Evolutionary conservation across 2,888 invertebrate species (phyloP), one percentile per base, ranked within the genome.

Genomic region (Lottia gigantea): DNA sequence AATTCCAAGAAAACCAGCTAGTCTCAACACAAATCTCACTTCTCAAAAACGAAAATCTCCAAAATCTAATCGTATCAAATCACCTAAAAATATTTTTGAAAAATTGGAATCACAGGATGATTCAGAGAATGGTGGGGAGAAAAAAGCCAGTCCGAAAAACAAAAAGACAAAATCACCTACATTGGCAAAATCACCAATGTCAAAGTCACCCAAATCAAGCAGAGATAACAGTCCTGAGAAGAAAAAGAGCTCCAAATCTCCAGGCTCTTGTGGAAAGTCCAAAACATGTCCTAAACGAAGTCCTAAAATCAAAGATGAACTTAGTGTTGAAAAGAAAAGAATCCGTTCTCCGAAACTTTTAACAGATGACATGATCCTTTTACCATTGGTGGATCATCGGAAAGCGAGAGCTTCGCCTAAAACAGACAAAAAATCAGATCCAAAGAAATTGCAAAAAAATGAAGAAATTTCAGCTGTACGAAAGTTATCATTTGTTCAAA

Each of bases 291-390:
- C 55, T 2, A 55, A 19, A 19, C 15, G 11, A 55, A 55, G 55
- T 16, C 55, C 55, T 16, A 55, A 55, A 55, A 8, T 12, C 19
- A 55, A 55, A 3, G 55, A 55, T 11, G 12, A n/a, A 19, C n/a
- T 11, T 19, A n/a, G n/a, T 16, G n/a, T 19, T n/a, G 19, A 19
- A 8, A 55, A 55, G 4, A 72, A 72, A 23, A 64, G 72, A 40
- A 68, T 68, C 23, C 68, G 75, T 25, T 76, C 75, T n/a, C 72
- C 75, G 15, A 64, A 72, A n/a, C 64, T 72, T 26, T 40, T 70
- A 14, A 74, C 70, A 64, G 73, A 74, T 66, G 70, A 68, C 31
- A 68, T 73, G 71, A 70, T 66, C 26, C 67, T 71, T 8, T 46
- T 70, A 25, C 70, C 71, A 23, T 71, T 71, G 19, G 55, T 55